These are phyloP conservation scores for Vanessa cardui DNA, from an alignment of 2,888 invertebrate genomes.

Conservation along the genomic window DNA sequence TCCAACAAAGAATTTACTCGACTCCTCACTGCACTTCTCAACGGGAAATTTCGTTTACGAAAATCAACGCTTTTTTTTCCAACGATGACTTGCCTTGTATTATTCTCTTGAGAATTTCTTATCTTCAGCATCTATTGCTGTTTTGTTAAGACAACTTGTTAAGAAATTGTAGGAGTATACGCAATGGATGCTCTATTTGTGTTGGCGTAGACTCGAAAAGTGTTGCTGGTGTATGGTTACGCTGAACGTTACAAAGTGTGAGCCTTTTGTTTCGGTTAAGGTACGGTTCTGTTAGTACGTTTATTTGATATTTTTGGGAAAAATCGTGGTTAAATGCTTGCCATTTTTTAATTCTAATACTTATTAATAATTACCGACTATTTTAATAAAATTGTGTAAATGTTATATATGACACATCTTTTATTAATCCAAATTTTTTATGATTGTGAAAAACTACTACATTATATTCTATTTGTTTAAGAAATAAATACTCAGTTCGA, in stretches of 20 bases:
- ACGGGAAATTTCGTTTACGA: slow-evolving; percentile 59
- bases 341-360: too few species aligned
- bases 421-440: too few species aligned
- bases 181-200: slow-evolving; percentile 52
- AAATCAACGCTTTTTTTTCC: slow-evolving; percentile 70
- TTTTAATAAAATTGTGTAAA: too few species aligned
- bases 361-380: too few species aligned
- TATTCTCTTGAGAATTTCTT: slow-evolving; percentile 14
- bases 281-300: slow-evolving; percentile 47
- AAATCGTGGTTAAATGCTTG: not conserved
- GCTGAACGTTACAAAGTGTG: slow-evolving; percentile 81
- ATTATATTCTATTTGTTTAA: too few species aligned
- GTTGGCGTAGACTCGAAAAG: slow-evolving; percentile 46
- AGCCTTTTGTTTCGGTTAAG: slow-evolving; percentile 79
- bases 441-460: too few species aligned
- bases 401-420: too few species aligned
- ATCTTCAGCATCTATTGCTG: slow-evolving; percentile 47
- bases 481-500: too few species aligned
- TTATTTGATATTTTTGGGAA: not conserved
- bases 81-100: slow-evolving; percentile 55
- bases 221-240: slow-evolving; percentile 61
- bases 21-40: slow-evolving; percentile 68
- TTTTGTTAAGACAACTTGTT: not conserved
- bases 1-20: slow-evolving; percentile 47
- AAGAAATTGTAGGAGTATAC: slow-evolving; percentile 9